Evolutionary conservation across 2,888 invertebrate genomes (phyloP).

Genomic region (Erebia palarica): DNA sequence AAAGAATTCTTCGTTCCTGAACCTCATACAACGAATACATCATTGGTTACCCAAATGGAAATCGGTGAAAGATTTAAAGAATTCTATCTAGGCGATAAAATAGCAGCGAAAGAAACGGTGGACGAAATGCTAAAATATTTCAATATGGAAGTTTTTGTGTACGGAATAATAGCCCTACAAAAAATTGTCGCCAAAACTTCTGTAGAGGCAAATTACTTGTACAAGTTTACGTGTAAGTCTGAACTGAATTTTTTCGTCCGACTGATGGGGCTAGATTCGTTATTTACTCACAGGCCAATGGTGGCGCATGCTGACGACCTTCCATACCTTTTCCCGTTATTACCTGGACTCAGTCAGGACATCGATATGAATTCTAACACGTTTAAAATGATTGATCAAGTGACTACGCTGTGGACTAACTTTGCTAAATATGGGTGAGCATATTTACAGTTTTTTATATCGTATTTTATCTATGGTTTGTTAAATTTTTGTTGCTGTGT

Average conservation of each 20-base stretch:
- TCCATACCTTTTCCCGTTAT: slow-evolving; percentile 56
- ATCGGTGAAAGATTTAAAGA: slow-evolving; percentile 46
- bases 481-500: background rate
- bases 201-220: slow-evolving; percentile 49
- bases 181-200: slow-evolving; percentile 45
- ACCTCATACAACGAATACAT: slow-evolving; percentile 37
- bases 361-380: slow-evolving; percentile 51
- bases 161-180: slow-evolving; percentile 43
- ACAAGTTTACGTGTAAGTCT: slow-evolving; percentile 53
- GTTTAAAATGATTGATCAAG: slow-evolving; percentile 53
- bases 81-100: slow-evolving; percentile 44
- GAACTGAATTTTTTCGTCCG: slow-evolving; percentile 46
- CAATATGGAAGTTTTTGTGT: slow-evolving; percentile 43
- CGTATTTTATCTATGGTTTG: background rate
- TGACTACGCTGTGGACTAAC: slow-evolving; percentile 58
- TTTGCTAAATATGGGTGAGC: slow-evolving; percentile 67
- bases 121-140: slow-evolving; percentile 44
- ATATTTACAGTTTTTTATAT: background rate
- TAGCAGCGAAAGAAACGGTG: slow-evolving; percentile 41
- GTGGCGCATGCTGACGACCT: slow-evolving; percentile 61
- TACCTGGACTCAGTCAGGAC: slow-evolving; percentile 43
- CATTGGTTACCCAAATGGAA: slow-evolving; percentile 45
- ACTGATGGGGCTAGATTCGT: background rate
- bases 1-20: slow-evolving; percentile 46
- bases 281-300: slow-evolving; percentile 34